Evolutionary conservation across 2,797 vertebrate species (phyloP).

Genomic region (Rhynchotus rufescens): DNA sequence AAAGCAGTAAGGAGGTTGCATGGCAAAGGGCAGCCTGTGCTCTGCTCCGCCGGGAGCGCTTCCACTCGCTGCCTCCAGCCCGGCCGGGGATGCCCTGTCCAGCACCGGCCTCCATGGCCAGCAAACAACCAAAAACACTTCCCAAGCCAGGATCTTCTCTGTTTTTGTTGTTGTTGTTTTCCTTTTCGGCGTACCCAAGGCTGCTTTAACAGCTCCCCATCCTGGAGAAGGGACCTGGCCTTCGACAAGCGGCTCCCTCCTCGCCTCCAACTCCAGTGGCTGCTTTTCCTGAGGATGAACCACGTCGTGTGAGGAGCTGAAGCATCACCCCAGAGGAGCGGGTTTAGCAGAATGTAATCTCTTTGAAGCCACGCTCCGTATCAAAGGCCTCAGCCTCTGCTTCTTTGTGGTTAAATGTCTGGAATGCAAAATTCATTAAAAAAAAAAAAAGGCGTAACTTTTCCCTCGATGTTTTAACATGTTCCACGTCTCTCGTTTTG

Average conservation of each 20-base stretch:
- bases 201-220: background rate
- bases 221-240: background rate
- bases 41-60: no score
- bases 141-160: background rate
- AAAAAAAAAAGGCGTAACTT: background rate
- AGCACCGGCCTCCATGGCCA: background rate
- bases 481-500: background rate
- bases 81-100: background rate
- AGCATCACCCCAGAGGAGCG: slow-evolving; percentile 30
- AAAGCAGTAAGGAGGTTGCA: background rate
- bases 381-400: slow-evolving; percentile 30
- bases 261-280: background rate
- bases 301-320: slow-evolving; percentile 29
- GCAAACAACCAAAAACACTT: background rate
- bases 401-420: slow-evolving; percentile 45
- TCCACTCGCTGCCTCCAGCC: background rate
- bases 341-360: slow-evolving; percentile 37
- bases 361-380: slow-evolving; percentile 27
- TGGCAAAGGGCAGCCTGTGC: no score
- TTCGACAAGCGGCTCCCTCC: background rate
- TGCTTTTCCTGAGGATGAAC: slow-evolving; percentile 48
- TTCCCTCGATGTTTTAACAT: background rate
- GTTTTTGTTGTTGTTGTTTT: no score
- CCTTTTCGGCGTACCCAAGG: background rate
- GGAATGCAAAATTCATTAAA: background rate